Evolutionary conservation across 2,888 invertebrate genomes (phyloP).

Genomic region (Ophion obscuratus): DNA sequence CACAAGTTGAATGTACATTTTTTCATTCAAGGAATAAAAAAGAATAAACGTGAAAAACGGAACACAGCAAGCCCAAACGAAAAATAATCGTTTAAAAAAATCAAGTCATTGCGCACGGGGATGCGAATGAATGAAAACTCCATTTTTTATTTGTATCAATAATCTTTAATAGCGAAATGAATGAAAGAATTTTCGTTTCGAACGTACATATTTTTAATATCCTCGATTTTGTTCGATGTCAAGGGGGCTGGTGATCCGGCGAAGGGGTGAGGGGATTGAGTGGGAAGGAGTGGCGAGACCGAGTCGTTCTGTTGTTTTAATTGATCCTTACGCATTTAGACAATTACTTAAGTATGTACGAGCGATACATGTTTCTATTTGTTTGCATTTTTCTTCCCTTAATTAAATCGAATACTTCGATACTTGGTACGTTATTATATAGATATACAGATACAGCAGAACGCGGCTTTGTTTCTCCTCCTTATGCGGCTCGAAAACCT

Average conservation of each 20-base stretch:
- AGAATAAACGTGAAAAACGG: too few relatives aligned
- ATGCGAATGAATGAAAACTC: background rate
- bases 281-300: conserved; percentile 69
- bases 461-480: conserved; percentile 66
- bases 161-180: conserved; percentile 13
- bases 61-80: background rate
- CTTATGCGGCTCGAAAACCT: background rate
- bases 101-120: background rate
- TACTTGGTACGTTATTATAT: conserved; percentile 79
- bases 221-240: conserved; percentile 46
- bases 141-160: conserved; percentile 3
- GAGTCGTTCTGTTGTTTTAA: conserved; percentile 77
- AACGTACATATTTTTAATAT: conserved; percentile 59
- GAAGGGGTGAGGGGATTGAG: background rate
- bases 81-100: background rate
- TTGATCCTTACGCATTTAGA: conserved; percentile 78
- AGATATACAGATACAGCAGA: conserved; percentile 83
- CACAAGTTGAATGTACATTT: too few relatives aligned
- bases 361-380: conserved; percentile 79
- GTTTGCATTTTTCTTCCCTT: conserved; percentile 36
- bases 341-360: conserved; percentile 80
- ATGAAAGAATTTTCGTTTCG: conserved; percentile 43
- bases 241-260: background rate
- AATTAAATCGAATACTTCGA: conserved; percentile 81
- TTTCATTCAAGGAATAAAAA: too few relatives aligned